Percentiles rank a stretch among this genome's conserved stretches.
Evolutionary conservation across 2,888 invertebrate genomes (phyloP).

Genomic region (Clepsis dumicolana): DNA sequence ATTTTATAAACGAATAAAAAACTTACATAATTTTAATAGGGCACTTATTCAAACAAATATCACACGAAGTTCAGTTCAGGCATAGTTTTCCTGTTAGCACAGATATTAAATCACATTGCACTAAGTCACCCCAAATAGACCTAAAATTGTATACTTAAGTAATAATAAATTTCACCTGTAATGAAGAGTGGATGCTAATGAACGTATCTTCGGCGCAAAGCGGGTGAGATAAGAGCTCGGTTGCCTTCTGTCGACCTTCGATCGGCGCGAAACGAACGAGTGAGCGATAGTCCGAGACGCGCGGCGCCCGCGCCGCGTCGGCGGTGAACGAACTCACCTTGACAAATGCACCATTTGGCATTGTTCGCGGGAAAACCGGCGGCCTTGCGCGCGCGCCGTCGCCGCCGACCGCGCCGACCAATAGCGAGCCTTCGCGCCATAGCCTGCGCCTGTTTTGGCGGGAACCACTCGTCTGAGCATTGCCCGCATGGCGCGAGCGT

Average conservation of each 20-base stretch:
- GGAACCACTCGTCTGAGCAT: constrained; percentile 62
- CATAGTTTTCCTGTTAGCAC: constrained; percentile 33
- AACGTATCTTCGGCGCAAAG: constrained; percentile 70
- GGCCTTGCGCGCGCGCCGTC: constrained; percentile 83
- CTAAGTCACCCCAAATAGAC: constrained; percentile 24
- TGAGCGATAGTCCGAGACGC: constrained; percentile 68
- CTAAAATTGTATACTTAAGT: constrained; percentile 32
- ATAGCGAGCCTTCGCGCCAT: constrained; percentile 82
- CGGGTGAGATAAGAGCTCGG: constrained; percentile 62
- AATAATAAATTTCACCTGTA: constrained; percentile 73
- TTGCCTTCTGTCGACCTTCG: constrained; percentile 81
- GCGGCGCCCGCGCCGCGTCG: constrained; percentile 66
- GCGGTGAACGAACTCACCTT: constrained; percentile 86
- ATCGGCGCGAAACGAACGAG: constrained; percentile 70
- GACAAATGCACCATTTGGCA: constrained; percentile 87
- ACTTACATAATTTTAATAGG: constrained; percentile 8
- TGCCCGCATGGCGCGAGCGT: constrained; percentile 61
- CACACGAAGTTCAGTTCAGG: background rate
- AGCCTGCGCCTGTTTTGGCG: constrained; percentile 83
- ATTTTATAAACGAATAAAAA: background rate
- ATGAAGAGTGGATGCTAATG: constrained; percentile 71
- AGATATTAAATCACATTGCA: constrained; percentile 24
- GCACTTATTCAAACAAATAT: background rate
- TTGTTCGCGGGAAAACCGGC: constrained; percentile 86
- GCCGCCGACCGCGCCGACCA: constrained; percentile 68